Evolutionary conservation across 2,113 vertebrate genomes (phyloP), one percentile per base, ranked within the genome.

Genomic region (Seriola aureovittata): DNA sequence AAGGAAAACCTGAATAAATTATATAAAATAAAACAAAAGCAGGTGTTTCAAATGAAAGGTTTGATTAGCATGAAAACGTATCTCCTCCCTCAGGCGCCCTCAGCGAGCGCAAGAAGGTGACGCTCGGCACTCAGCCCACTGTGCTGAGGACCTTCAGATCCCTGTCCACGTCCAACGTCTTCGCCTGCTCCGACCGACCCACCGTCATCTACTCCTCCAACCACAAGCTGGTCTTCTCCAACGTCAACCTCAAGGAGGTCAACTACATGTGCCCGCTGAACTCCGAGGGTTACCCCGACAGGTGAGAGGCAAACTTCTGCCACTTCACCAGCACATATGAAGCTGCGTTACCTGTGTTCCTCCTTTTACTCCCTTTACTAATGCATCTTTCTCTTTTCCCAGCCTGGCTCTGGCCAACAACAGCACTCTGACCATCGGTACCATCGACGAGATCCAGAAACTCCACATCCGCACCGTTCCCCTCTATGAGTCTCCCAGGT

Each of bases 231-330:
- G 98, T 99, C 73, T 99, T 99, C 94, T 99, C 98, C 87, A 99
- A 99, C 0, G 98, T 99, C 93, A 99, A 99, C 95, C 97, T 99
- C 81, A 99, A 99, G 91, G 98, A 99, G 85, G 98, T 99, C 92
- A 99, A 99, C 93, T 99, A 99, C 87, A 99, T 99, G 98, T 99
- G 98, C 88, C 98, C 98, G 0, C 97, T 99, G 87, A 99, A 99
- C 95, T 99, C 98, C 0, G 98, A 99, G 32, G 98, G 98, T 0
- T 99, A 99, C 54, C 98, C 98, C 0, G 98, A 99, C 95, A 99
- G 98, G 98, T 97, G 66, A 87, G 95, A 25, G 11, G 38, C 67
- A 32, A 57, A 34, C 32, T 17, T 23, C 12, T 62, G 1, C 36
- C 29, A 36, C 38, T 11, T 8, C 5, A 6, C 0, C 25, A 13